Evolutionary conservation across 2,113 vertebrate species (phyloP), one percentile per base, ranked within the genome.

Genomic region (Sapajus apella): DNA sequence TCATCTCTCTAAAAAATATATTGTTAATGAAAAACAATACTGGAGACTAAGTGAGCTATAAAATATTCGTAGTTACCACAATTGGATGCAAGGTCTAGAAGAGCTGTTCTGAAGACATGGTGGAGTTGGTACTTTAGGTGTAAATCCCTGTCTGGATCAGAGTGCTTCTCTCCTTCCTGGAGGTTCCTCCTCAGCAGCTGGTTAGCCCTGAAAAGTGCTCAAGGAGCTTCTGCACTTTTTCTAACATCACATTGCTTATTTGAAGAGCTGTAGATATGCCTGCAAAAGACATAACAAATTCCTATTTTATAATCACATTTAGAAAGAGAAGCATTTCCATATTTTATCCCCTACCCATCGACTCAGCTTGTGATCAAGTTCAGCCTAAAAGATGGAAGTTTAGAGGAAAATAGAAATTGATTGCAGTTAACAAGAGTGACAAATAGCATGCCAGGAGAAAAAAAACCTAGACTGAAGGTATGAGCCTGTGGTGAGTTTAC

Each of bases 311-410:
- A 97, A 72, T 94, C 87, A 87, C 77, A 95, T 72, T 55, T 92
- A 96, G 72, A 76, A 97, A 96, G 85, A 97, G 35, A 98, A 97
- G 91, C 90, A 50, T 73, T 98, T 96, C 92, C 77, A 92, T 92
- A 91, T 91, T 84, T 87, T 97, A 81, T n/a, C 66, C 91, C 40
- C 85, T 85, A 97, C 95, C 77, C 32, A 64, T 56, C 75, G 73
- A 87, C 43, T 18, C 88, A 93, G 79, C 18, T 30, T 95, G 66
- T 94, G 90, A 92, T 96, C 40, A 96, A 97, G 90, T 84, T 97
- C 82, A 96, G 27, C 83, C 18, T 21, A 73, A 77, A 80, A 97
- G 43, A 76, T 20, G 35, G 73, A 97, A 12, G 17, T 52, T 81
- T 91, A 72, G 45, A n/a, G n/a, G 32, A 94, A 96, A 97, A 96